Percentiles rank a stretch among this genome's conserved stretches.
phyloP scores from a whole-genome alignment of 2,888 invertebrate genomes.

The Acanthosepion lycidas region DNA sequence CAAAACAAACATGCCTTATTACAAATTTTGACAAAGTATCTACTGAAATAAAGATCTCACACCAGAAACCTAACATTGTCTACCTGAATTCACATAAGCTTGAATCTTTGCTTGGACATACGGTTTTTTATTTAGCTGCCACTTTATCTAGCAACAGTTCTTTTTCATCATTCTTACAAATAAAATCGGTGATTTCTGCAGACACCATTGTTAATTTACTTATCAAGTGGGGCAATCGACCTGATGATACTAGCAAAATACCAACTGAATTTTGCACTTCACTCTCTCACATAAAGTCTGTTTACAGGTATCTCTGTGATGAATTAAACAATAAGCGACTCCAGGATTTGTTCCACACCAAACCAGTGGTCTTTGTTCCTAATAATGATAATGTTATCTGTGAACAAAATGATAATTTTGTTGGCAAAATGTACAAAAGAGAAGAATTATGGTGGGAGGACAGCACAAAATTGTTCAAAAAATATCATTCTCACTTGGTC shows the following conservation, averaged over 20 bases:
- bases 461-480: constrained; percentile 65
- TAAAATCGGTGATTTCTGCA: constrained; percentile 58
- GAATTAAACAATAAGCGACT: constrained; percentile 62
- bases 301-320: constrained; percentile 65
- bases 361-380: constrained; percentile 69
- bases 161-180: constrained; percentile 62
- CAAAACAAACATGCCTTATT: constrained; percentile 50
- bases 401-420: constrained; percentile 47
- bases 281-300: constrained; percentile 63
- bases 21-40: constrained; percentile 44
- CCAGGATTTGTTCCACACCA: constrained; percentile 62
- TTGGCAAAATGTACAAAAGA: constrained; percentile 61
- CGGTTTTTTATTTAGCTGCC: constrained; percentile 65
- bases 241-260: constrained; percentile 49
- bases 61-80: constrained; percentile 53
- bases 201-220: constrained; percentile 61
- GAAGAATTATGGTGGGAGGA: constrained; percentile 71
- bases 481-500: constrained; percentile 57
- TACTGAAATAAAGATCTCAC: constrained; percentile 48
- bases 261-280: constrained; percentile 64
- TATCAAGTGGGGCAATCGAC: constrained; percentile 63
- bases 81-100: constrained; percentile 55
- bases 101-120: constrained; percentile 60
- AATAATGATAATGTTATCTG: neutral
- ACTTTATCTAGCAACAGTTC: constrained; percentile 53